Conservation (phyloP, 2,797 vertebrate species). For the Prunella strophiata region DNA sequence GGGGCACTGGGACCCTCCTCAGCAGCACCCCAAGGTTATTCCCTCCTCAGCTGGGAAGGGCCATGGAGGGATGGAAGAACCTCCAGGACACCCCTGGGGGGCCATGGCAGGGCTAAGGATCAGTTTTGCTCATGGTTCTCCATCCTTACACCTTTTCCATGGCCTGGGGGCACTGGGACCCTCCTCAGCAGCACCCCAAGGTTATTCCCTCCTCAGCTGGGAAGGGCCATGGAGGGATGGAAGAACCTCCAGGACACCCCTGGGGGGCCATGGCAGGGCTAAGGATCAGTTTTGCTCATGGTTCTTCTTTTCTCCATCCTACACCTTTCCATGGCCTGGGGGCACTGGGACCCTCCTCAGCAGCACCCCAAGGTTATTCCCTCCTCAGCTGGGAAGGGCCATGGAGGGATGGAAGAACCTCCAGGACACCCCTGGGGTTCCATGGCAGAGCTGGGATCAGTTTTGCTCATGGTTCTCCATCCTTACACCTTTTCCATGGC, state of each 20-base stretch:
- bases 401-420: not conserved
- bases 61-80: not conserved
- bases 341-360: not conserved
- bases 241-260: not conserved
- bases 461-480: not conserved
- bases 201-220: rapidly evolving
- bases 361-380: rapidly evolving
- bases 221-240: not conserved
- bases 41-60: not conserved
- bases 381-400: not conserved
- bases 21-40: rapidly evolving
- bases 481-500: rapidly evolving
- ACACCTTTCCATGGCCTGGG: rapidly evolving
- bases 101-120: not conserved
- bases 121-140: not conserved
- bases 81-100: not conserved
- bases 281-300: not conserved
- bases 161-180: not conserved
- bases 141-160: rapidly evolving
- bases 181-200: not conserved
- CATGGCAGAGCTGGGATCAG: not conserved
- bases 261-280: not conserved
- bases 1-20: not conserved
- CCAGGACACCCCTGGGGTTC: not conserved
- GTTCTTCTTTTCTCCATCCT: not conserved